Conservation (phyloP, 1,140 invertebrate species). For the Agrypnia vestita region DNA sequence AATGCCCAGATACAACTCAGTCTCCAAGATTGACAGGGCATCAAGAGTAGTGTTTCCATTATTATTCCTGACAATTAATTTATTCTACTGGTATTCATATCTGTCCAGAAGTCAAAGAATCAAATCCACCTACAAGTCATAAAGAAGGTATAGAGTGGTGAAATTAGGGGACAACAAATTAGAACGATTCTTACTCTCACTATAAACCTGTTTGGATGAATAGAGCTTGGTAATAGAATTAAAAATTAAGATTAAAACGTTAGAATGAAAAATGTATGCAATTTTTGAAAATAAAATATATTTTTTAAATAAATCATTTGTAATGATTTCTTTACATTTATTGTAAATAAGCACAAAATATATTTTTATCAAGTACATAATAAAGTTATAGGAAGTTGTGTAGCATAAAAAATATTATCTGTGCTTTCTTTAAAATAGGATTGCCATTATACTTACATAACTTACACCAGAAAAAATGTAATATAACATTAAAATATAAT, state of each 20-base stretch:
- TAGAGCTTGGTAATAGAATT: constrained; percentile 5
- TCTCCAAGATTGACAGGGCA: constrained; percentile 85
- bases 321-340: too few species aligned
- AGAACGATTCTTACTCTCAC: background rate
- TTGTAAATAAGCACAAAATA: too few species aligned
- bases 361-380: too few species aligned
- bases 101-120: constrained; percentile 77
- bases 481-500: too few species aligned
- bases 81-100: constrained; percentile 87
- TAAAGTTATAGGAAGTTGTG: too few species aligned
- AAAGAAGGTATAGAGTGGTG: constrained; percentile 3
- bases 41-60: constrained; percentile 85
- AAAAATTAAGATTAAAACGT: background rate
- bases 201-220: background rate
- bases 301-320: constrained; percentile 13
- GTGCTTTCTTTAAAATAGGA: too few species aligned
- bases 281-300: constrained; percentile 7
- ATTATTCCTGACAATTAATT: constrained; percentile 83
- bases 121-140: constrained; percentile 55
- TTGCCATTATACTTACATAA: too few species aligned
- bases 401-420: too few species aligned
- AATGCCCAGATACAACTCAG: constrained; percentile 82
- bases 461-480: too few species aligned
- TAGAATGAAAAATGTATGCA: constrained; percentile 9
- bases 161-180: background rate